Evolutionary conservation across 2,888 invertebrate species (phyloP).

Genomic region (Aleiodes alternator): DNA sequence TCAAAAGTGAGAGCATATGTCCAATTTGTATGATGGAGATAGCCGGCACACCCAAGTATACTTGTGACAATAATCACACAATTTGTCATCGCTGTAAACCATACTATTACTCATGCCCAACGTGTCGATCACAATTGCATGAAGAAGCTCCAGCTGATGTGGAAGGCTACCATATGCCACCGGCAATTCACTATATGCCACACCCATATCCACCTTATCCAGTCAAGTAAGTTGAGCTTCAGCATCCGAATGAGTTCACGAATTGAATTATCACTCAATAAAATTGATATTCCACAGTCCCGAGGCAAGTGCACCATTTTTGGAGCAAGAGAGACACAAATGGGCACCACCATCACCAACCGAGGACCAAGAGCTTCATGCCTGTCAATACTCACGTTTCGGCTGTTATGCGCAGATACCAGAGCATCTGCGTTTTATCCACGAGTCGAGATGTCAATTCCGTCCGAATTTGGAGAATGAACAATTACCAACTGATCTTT

Average conservation of each 20-base stretch:
- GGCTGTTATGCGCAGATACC: slow-evolving; percentile 65
- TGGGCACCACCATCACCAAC: slow-evolving; percentile 53
- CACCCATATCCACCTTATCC: slow-evolving; percentile 58
- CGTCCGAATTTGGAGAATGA: slow-evolving; percentile 65
- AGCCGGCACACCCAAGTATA: slow-evolving; percentile 61
- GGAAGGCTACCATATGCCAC: slow-evolving; percentile 52
- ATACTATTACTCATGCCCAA: slow-evolving; percentile 67
- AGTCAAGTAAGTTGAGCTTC: slow-evolving; percentile 40
- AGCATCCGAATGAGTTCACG: not conserved
- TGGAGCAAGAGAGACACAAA: slow-evolving; percentile 56
- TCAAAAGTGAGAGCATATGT: slow-evolving; percentile 65
- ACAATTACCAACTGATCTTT: slow-evolving; percentile 63
- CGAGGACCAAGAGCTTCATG: slow-evolving; percentile 58
- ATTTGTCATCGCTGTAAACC: slow-evolving; percentile 70
- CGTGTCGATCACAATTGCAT: slow-evolving; percentile 61
- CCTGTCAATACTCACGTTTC: slow-evolving; percentile 61
- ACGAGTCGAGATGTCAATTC: slow-evolving; percentile 65
- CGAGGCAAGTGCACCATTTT: slow-evolving; percentile 65
- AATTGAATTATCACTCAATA: not conserved
- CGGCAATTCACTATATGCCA: slow-evolving; percentile 61
- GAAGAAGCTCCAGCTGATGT: slow-evolving; percentile 52
- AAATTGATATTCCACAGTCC: slow-evolving; percentile 1
- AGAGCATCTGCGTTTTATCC: slow-evolving; percentile 53
- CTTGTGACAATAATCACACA: slow-evolving; percentile 64
- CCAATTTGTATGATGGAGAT: slow-evolving; percentile 68